A percentile compares a stretch with the other conserved stretches of the same genome.
Conservation (phyloP, 2,888 invertebrate species). For the Perdita meconis region DNA sequence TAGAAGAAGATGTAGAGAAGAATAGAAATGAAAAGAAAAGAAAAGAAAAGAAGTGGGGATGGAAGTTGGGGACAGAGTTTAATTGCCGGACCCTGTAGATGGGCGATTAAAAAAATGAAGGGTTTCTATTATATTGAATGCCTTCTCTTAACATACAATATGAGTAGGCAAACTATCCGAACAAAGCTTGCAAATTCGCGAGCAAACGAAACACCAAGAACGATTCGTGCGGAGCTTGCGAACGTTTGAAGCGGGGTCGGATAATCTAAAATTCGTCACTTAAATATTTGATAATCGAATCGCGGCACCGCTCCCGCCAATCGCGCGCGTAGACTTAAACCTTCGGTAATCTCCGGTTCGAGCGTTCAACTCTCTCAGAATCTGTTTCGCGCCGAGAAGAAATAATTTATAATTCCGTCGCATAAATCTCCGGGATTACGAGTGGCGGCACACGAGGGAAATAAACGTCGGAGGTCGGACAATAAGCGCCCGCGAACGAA, state of each 20-base stretch:
- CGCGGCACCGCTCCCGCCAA: conserved; percentile 17
- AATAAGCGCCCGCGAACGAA: too few relatives aligned
- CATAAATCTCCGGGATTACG: conserved; percentile 55
- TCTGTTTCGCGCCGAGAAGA: conserved; percentile 52
- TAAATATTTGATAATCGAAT: conserved; percentile 63
- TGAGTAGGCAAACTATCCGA: too few relatives aligned
- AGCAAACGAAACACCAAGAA: conserved; percentile 12
- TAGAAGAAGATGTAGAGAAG: too few relatives aligned
- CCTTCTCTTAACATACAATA: too few relatives aligned
- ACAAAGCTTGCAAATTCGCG: conserved; percentile 17
- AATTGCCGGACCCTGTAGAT: too few relatives aligned
- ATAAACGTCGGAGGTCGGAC: conserved; percentile 11
- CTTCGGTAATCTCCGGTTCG: conserved; percentile 51
- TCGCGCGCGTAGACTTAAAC: conserved; percentile 48
- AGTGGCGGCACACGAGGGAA: conserved; percentile 37
- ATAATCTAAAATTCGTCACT: conserved; percentile 48
- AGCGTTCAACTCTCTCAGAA: conserved; percentile 44
- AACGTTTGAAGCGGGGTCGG: conserved; percentile 13
- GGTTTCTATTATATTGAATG: too few relatives aligned
- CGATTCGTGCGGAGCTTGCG: conserved; percentile 3
- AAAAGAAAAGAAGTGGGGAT: too few relatives aligned
- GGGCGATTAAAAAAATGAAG: too few relatives aligned
- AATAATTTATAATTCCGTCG: conserved; percentile 64
- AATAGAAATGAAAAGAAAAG: too few relatives aligned
- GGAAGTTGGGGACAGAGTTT: too few relatives aligned